Conservation (phyloP, 2,888 invertebrate species). For the Melanargia galathea region DNA sequence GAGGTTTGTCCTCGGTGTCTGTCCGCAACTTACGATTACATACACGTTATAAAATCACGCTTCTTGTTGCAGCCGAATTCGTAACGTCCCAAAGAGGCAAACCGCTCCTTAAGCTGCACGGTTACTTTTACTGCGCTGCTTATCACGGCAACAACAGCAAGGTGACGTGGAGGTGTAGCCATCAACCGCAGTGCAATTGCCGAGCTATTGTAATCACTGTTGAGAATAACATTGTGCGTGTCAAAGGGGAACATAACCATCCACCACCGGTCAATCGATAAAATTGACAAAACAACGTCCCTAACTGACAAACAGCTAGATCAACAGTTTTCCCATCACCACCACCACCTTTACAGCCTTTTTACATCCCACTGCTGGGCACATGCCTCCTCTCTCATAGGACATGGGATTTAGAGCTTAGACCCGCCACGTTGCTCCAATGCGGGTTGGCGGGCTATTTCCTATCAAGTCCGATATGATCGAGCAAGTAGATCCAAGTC, state of each 20-base stretch:
- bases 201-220: slow-evolving; percentile 38
- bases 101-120: slow-evolving; percentile 45
- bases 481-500: slow-evolving; percentile 37
- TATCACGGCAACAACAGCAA: slow-evolving; percentile 37
- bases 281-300: background rate
- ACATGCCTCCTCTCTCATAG: too few relatives aligned
- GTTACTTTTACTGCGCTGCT: slow-evolving; percentile 48
- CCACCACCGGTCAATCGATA: background rate
- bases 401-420: too few relatives aligned
- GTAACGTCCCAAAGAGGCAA: slow-evolving; percentile 43
- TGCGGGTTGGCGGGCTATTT: too few relatives aligned
- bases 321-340: slow-evolving; percentile 37
- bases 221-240: slow-evolving; percentile 31
- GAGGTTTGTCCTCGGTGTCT: too few relatives aligned
- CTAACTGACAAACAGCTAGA: background rate
- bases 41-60: too few relatives aligned
- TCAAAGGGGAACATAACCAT: slow-evolving; percentile 26
- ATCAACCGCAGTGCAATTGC: slow-evolving; percentile 46
- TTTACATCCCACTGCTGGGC: too few relatives aligned
- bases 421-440: too few relatives aligned
- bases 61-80: slow-evolving; percentile 37
- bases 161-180: slow-evolving; percentile 57
- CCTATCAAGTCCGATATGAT: slow-evolving; percentile 46
- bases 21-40: too few relatives aligned
- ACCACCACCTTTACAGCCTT: too few relatives aligned